Conservation (phyloP, 2,113 vertebrate genomes). For the Irena cyanogastra region DNA sequence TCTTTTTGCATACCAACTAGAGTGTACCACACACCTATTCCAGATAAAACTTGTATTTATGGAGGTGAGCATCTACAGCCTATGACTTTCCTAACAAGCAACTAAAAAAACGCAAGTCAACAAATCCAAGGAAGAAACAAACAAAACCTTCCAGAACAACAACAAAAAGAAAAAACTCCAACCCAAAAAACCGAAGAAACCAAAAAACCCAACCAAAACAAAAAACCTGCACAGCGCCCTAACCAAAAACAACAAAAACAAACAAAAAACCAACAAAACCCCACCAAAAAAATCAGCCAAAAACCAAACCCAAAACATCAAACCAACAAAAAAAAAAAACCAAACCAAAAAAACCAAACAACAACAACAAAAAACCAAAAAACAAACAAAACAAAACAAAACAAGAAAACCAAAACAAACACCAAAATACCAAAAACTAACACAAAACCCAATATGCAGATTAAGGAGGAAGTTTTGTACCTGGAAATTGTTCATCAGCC, state of each 20-base stretch:
- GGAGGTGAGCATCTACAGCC: neutral
- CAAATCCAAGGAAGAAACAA: neutral
- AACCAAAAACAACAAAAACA: neutral
- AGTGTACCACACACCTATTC: neutral
- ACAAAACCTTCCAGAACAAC: neutral
- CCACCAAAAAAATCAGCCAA: neutral
- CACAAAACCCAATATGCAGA: neutral
- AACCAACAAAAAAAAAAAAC: neutral
- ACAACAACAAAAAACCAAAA: neutral
- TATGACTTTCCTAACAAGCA: neutral
- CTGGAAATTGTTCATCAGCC: conserved; percentile 88
- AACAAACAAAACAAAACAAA: neutral
- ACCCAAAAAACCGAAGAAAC: neutral
- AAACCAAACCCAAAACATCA: too few relatives aligned
- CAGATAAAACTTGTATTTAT: neutral
- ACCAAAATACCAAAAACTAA: neutral
- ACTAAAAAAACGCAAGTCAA: neutral
- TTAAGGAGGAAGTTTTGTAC: conserved; percentile 48
- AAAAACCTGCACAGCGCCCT: neutral
- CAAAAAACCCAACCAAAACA: neutral
- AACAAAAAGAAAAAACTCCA: neutral
- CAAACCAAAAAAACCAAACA: neutral
- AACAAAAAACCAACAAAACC: too few relatives aligned
- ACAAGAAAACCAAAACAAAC: neutral
- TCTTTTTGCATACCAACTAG: neutral